phyloP scores from a whole-genome alignment of 2,888 invertebrate genomes.

The Metalampra italica region DNA sequence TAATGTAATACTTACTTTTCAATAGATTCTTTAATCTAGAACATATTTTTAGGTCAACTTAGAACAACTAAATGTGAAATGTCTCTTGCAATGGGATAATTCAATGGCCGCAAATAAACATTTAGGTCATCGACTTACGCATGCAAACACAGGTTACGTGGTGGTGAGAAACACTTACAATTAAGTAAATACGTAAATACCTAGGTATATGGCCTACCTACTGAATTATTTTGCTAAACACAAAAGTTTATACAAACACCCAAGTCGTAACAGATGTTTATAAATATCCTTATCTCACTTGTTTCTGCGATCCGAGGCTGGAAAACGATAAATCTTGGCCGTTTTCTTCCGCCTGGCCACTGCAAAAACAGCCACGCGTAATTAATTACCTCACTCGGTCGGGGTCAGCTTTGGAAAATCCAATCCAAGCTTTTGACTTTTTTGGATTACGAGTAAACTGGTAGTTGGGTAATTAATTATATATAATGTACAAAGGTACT shows the following conservation, averaged over 20 bases:
- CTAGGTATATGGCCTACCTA: too few relatives aligned
- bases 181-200: too few relatives aligned
- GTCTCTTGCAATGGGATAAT: too few relatives aligned
- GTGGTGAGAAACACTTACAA: too few relatives aligned
- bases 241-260: not conserved
- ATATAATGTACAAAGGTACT: conserved; percentile 19
- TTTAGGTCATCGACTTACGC: too few relatives aligned
- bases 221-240: too few relatives aligned
- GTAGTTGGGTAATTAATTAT: conserved; percentile 47
- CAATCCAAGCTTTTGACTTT: conserved; percentile 69
- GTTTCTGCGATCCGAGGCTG: conserved; percentile 22
- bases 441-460: conserved; percentile 51
- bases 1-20: too few relatives aligned
- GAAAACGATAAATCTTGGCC: conserved; percentile 65
- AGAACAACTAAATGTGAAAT: too few relatives aligned
- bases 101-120: too few relatives aligned
- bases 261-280: not conserved
- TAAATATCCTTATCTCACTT: not conserved
- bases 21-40: too few relatives aligned
- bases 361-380: conserved; percentile 67
- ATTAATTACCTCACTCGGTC: conserved; percentile 63
- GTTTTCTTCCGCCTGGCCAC: conserved; percentile 56
- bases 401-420: conserved; percentile 57
- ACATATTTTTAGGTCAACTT: too few relatives aligned
- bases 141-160: too few relatives aligned